Evolutionary conservation across 2,113 vertebrate species (phyloP).

Genomic region (Equus przewalskii): DNA sequence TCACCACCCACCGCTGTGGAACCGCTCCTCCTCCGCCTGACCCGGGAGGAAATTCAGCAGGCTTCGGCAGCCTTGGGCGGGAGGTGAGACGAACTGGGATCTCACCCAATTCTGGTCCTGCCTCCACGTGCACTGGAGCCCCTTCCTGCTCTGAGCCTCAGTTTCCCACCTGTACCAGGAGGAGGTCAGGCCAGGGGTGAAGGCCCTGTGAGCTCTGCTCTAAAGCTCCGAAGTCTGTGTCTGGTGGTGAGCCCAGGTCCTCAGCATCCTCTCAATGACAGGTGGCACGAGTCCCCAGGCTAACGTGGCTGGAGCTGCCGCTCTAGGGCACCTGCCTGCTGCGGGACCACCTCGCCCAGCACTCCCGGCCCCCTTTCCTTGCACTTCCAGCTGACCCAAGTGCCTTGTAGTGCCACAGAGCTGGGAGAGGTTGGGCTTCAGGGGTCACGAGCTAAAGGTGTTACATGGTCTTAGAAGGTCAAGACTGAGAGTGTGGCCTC

Average conservation of each 20-base stretch:
- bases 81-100: too few species aligned
- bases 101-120: neutral
- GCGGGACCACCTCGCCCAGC: accelerated
- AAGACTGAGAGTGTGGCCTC: neutral
- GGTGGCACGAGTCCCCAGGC: too few species aligned
- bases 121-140: accelerated
- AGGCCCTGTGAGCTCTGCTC: neutral
- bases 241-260: neutral
- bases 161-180: neutral
- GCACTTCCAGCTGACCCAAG: neutral
- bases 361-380: accelerated
- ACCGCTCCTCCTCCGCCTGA: accelerated
- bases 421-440: neutral
- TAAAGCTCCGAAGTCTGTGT: neutral
- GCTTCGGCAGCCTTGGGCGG: neutral
- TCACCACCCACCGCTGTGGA: accelerated
- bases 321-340: too few species aligned
- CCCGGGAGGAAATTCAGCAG: neutral
- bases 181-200: neutral
- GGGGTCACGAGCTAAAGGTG: neutral
- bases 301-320: too few species aligned
- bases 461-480: neutral
- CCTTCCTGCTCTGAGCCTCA: neutral
- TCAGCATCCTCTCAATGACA: neutral
- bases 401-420: neutral